Percentiles rank a stretch among this genome's conserved stretches.
Evolutionary conservation across 2,888 invertebrate genomes (phyloP).

Genomic region (Caenorhabditis macrosperma): DNA sequence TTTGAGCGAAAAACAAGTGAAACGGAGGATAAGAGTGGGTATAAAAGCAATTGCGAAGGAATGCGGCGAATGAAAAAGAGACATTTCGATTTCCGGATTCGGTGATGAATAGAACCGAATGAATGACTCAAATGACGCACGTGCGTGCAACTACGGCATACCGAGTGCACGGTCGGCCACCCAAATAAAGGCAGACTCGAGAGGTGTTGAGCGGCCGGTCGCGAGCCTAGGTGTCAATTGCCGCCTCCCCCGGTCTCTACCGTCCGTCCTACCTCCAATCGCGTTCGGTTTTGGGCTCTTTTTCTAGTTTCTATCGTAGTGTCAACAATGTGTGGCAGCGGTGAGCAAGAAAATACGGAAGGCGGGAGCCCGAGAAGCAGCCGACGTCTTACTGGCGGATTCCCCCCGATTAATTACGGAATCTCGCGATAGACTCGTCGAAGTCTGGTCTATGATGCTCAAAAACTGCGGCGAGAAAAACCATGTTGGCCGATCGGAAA

Average conservation of each 20-base stretch:
- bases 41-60: not conserved
- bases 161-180: constrained; percentile 15
- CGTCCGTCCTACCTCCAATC: constrained; percentile 24
- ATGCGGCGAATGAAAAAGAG: constrained; percentile 1
- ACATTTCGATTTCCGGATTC: constrained; percentile 22
- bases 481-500: constrained; percentile 13
- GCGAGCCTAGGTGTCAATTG: constrained; percentile 54
- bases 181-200: constrained; percentile 46
- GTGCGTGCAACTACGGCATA: constrained; percentile 45
- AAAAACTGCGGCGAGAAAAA: constrained; percentile 33
- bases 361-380: constrained; percentile 2
- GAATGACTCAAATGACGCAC: constrained; percentile 44
- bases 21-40: not conserved
- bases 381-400: not conserved
- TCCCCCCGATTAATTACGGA: constrained; percentile 34
- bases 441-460: constrained; percentile 16
- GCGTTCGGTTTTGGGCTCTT: constrained; percentile 48
- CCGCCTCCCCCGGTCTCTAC: constrained; percentile 25
- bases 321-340: constrained; percentile 51
- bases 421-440: constrained; percentile 3
- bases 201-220: constrained; percentile 49
- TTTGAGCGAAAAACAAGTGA: not conserved
- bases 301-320: constrained; percentile 62
- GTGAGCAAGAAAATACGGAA: constrained; percentile 22
- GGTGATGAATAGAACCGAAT: constrained; percentile 6